Conservation (phyloP, 2,888 invertebrate species). For the Machimus rusticus region DNA sequence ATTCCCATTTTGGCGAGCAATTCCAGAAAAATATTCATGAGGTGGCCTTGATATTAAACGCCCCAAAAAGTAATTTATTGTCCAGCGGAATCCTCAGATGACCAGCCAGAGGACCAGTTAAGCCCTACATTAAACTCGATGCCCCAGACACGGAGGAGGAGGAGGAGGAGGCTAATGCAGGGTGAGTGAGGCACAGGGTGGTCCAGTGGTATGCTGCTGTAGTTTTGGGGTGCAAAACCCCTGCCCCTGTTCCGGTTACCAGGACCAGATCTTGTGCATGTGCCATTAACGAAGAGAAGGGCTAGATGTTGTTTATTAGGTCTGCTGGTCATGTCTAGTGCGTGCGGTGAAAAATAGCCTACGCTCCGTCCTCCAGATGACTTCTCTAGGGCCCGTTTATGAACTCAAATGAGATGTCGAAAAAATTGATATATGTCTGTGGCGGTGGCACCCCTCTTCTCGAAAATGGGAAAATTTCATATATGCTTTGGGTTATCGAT, state of each 20-base stretch:
- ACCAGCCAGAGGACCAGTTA: conserved; percentile 21
- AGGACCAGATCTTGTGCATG: not conserved
- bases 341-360: conserved; percentile 25
- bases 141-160: not conserved
- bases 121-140: conserved; percentile 10
- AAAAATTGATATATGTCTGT: conserved; percentile 34
- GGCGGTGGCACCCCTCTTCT: not conserved
- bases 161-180: conserved; percentile 12
- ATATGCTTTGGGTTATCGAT: not conserved
- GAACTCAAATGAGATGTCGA: conserved; percentile 33
- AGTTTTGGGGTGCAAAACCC: not conserved
- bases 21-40: conserved; percentile 32
- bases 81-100: conserved; percentile 28
- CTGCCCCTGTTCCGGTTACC: not conserved
- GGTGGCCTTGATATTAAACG: conserved; percentile 34
- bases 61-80: conserved; percentile 28
- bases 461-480: not conserved
- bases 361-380: not conserved
- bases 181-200: not conserved
- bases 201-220: not conserved
- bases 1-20: not conserved
- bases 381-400: conserved; percentile 10
- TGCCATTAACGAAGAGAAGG: not conserved
- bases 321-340: conserved; percentile 30
- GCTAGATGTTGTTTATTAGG: conserved; percentile 21